These are phyloP conservation scores for Galagoides demidoff DNA, from an alignment of 2,797 vertebrate genomes.

Conservation along the genomic window DNA sequence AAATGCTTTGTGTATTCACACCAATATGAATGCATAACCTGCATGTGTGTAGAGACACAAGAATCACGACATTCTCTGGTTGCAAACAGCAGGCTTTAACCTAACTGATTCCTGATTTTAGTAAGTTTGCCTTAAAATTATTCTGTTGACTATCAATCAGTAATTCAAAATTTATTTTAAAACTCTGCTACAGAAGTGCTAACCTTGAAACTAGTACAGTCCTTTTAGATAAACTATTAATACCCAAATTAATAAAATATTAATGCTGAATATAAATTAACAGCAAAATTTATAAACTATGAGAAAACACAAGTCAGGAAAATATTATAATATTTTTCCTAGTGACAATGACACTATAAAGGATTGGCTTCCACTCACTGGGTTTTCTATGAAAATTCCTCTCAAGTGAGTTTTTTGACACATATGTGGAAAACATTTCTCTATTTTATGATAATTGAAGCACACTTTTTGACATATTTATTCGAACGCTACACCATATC, in stretches of 20 bases:
- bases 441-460: background rate
- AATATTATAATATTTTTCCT: background rate
- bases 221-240: slow-evolving; percentile 1
- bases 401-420: background rate
- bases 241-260: background rate
- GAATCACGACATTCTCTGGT: background rate
- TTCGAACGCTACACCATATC: background rate
- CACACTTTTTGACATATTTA: background rate
- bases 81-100: background rate
- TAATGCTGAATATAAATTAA: background rate
- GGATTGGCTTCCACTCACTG: background rate
- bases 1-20: background rate
- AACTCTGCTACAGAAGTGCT: background rate
- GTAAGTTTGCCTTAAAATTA: background rate
- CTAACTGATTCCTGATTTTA: background rate
- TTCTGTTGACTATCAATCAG: background rate
- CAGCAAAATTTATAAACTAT: background rate
- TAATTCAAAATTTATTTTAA: background rate
- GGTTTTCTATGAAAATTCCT: background rate
- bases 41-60: background rate
- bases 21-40: background rate
- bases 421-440: background rate
- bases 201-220: background rate
- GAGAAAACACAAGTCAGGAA: background rate
- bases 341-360: background rate